A percentile compares a stretch with the other conserved stretches of the same genome.
Conservation (phyloP, 2,113 vertebrate species). For the Mugil cephalus region DNA sequence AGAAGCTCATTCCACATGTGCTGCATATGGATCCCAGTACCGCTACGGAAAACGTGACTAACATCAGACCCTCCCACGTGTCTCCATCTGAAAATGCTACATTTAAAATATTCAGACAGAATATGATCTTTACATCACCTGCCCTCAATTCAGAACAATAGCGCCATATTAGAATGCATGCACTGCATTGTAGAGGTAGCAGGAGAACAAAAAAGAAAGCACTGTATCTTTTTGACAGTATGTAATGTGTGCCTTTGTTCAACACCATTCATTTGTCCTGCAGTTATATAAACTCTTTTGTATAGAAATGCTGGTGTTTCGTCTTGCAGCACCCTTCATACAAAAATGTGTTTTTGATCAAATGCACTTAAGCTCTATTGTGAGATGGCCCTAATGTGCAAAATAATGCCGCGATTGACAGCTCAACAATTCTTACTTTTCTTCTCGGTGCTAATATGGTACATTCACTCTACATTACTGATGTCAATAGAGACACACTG, state of each 20-base stretch:
- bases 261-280: background rate
- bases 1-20: too few species aligned
- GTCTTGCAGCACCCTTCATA: background rate
- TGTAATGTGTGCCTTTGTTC: background rate
- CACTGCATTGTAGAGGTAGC: background rate
- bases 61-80: too few species aligned
- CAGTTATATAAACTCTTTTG: background rate
- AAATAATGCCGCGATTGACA: background rate
- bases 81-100: too few species aligned
- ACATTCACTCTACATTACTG: constrained; percentile 17
- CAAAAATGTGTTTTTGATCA: background rate
- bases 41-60: too few species aligned
- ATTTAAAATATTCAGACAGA: too few species aligned
- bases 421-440: constrained; percentile 1
- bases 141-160: too few species aligned
- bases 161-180: too few species aligned
- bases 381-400: background rate
- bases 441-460: background rate
- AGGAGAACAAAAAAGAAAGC: background rate
- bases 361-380: background rate
- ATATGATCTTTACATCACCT: too few species aligned
- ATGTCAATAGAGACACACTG: constrained; percentile 9
- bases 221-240: too few species aligned
- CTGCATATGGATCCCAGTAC: too few species aligned
- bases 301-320: background rate